Base-by-base conservation (phyloP, 2,888 invertebrate species). In the Chromoteleia sp. region DNA sequence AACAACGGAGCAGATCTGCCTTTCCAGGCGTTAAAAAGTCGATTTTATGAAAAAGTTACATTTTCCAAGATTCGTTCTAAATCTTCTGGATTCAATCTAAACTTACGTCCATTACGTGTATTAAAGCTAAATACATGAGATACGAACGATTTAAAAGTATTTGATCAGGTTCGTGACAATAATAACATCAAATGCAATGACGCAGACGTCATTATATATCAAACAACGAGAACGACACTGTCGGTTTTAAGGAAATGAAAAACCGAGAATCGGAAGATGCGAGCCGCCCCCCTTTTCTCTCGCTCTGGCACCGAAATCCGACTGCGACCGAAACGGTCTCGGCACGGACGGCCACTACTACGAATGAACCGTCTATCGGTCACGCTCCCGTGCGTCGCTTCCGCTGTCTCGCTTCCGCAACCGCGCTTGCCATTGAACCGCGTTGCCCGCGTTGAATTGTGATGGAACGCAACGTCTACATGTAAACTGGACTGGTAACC, bases 151-250 rank as follows among this genome's bases (percentile, higher is more conserved):
- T n/a, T n/a, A n/a, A n/a, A n/a, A n/a, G n/a, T n/a, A n/a, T n/a
- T n/a, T n/a, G n/a, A n/a, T n/a, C 63, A 63, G 63, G 48, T 45
- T 21, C 63, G n/a, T 8, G 63, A 45, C 29, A n/a, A 48, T 15
- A 33, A 33, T 10, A 12, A 29, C 30, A 17, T 15, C 7, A n/a
- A n/a, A n/a, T n/a, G n/a, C n/a, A n/a, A n/a, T n/a, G 33, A 54
- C 30, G 10, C 52, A 52, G 14, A 29, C 52, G 52, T 52, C 52
- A 52, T 52, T 19, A 29, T 61, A 43, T 19, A 21, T 5, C 1
- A 30, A 15, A 54, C 21, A 59, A 59, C 25, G 29, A 25, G 6
- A 14, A 33, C 29, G 14, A 10, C 30, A 30, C 54, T 33, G 33
- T 33, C 15, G 54, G 14, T 2, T 45, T 45, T 10, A 2, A 7